Percentiles rank a stretch among this genome's conserved stretches.
These are phyloP conservation scores for Lepidocyrtoides sp. DNA, from an alignment of 2,888 invertebrate genomes.

Conservation along the genomic window DNA sequence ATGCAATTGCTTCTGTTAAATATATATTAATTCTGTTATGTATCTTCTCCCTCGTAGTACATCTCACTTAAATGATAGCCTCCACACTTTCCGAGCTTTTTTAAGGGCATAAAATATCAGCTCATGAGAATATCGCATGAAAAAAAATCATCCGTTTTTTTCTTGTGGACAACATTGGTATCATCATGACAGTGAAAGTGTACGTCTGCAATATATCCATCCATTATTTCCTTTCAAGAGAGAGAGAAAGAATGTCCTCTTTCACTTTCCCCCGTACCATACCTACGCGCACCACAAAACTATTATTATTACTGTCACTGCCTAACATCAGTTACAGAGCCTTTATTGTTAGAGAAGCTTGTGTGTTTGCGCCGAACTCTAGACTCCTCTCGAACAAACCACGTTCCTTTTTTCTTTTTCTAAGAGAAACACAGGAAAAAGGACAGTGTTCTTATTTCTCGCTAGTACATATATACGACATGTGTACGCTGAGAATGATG, in stretches of 20 bases:
- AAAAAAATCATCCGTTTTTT: conserved; percentile 36
- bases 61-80: background rate
- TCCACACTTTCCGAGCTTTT: background rate
- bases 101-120: background rate
- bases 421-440: conserved; percentile 12
- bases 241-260: conserved; percentile 65
- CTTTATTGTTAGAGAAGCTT: conserved; percentile 9
- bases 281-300: conserved; percentile 1
- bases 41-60: background rate
- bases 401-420: background rate
- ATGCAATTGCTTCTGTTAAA: no score
- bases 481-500: background rate
- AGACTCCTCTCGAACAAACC: background rate
- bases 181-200: conserved; percentile 58
- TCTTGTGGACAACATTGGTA: conserved; percentile 44
- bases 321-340: conserved; percentile 3
- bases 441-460: background rate
- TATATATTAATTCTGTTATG: conserved; percentile 24
- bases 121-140: conserved; percentile 22
- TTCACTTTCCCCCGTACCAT: conserved; percentile 46
- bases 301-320: conserved; percentile 4
- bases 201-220: conserved; percentile 57
- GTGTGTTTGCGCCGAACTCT: background rate
- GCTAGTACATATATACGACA: background rate
- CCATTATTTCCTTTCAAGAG: conserved; percentile 55